A percentile compares a stretch with the other conserved stretches of the same genome.
These are phyloP conservation scores for Aradophagus sp. DNA, from an alignment of 1,140 invertebrate genomes.

Conservation along the genomic window DNA sequence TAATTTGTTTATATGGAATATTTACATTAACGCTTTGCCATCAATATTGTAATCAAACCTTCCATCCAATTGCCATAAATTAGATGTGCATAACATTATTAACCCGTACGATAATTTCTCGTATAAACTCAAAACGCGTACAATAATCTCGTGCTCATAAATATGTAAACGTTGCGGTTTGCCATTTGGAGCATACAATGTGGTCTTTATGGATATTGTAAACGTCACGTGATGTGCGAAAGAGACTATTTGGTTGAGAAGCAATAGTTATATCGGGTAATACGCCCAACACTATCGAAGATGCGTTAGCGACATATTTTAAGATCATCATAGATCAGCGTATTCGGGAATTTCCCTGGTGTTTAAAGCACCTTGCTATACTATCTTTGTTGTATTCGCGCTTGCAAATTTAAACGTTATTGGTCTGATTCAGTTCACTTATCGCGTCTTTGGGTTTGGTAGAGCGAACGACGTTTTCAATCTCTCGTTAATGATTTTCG, in stretches of 20 bases:
- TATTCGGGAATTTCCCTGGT: constrained; percentile 13
- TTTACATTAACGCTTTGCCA: no score
- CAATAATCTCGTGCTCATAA: constrained; percentile 50
- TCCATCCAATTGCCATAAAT: constrained; percentile 40
- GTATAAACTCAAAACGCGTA: constrained; percentile 34
- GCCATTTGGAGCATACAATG: constrained; percentile 46
- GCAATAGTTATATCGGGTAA: constrained; percentile 38
- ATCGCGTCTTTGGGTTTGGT: no score
- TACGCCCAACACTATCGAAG: constrained; percentile 27
- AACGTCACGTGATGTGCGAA: constrained; percentile 39
- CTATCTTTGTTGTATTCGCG: no score
- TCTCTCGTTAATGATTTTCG: no score
- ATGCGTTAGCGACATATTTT: constrained; percentile 42
- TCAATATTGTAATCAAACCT: no score
- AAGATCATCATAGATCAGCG: constrained; percentile 41
- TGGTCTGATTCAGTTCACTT: no score
- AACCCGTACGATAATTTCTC: constrained; percentile 42
- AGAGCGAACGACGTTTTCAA: no score
- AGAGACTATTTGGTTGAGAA: constrained; percentile 49
- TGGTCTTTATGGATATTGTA: constrained; percentile 47
- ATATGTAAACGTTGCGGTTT: constrained; percentile 51
- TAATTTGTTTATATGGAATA: no score
- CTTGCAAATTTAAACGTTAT: no score
- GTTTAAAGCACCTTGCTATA: no score
- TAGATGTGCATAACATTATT: constrained; percentile 49